Conservation (phyloP, 64 coral and sea anemone species). For the Anthopleura sola region DNA sequence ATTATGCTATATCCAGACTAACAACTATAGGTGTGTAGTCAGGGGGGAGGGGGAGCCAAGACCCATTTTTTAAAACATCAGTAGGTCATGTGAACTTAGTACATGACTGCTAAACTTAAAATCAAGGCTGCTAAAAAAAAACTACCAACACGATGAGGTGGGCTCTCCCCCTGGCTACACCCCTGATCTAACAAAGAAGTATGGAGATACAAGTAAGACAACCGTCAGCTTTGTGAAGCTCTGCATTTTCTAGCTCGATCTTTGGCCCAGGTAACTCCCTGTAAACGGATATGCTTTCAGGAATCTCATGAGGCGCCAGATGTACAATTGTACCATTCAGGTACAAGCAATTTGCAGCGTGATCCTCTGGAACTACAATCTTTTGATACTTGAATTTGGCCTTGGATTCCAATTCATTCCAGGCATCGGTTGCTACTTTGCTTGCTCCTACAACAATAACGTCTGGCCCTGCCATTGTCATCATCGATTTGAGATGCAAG, state of each 20-base stretch:
- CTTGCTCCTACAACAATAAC: constrained; percentile 46
- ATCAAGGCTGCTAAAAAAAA: too few relatives aligned
- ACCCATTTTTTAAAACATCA: too few relatives aligned
- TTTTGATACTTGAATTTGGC: constrained; percentile 64
- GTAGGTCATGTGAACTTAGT: too few relatives aligned
- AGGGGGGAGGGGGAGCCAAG: too few relatives aligned
- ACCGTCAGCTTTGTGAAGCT: constrained; percentile 88
- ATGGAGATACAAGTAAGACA: constrained; percentile 80
- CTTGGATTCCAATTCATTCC: constrained; percentile 47
- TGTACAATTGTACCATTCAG: constrained; percentile 85
- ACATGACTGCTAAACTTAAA: too few relatives aligned
- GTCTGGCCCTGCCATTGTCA: constrained; percentile 78
- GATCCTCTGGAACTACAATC: constrained; percentile 56
- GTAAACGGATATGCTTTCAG: constrained; percentile 51
- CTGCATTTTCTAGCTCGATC: constrained; percentile 72
- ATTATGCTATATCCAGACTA: not conserved
- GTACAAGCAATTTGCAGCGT: constrained; percentile 74
- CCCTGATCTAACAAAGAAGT: constrained; percentile 4
- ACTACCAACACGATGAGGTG: too few relatives aligned
- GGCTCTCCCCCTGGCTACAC: too few relatives aligned
- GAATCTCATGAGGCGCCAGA: constrained; percentile 48
- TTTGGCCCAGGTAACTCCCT: constrained; percentile 43
- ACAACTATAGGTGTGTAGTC: too few relatives aligned
- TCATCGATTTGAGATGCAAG: constrained; percentile 75
- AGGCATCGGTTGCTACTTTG: constrained; percentile 39